A percentile compares a stretch with the other conserved stretches of the same genome.
These are phyloP conservation scores for Trichechus manatus DNA, from an alignment of 2,113 vertebrate species.

Conservation along the genomic window DNA sequence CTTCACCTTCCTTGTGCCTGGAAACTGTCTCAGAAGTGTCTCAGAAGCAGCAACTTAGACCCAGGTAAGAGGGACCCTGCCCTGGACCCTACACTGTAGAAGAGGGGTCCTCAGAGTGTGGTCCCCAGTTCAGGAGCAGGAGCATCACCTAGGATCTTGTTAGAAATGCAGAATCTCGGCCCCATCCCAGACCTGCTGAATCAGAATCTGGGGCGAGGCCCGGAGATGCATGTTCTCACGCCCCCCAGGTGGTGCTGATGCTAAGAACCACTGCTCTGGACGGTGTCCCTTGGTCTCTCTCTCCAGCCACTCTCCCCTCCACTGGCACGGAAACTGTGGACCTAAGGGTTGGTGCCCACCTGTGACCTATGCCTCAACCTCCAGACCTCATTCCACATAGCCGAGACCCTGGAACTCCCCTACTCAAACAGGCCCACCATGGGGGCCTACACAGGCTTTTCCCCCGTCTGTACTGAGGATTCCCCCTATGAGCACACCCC, in stretches of 20 bases:
- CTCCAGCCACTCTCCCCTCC: not conserved
- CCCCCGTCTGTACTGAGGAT: not conserved
- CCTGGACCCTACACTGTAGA: not conserved
- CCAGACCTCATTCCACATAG: not conserved
- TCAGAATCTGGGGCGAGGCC: not conserved
- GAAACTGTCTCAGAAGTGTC: not conserved
- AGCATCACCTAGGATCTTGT: too few species aligned
- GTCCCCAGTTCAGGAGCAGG: not conserved
- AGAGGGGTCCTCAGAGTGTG: not conserved
- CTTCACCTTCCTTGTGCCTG: rapidly evolving
- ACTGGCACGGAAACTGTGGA: not conserved
- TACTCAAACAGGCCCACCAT: rapidly evolving
- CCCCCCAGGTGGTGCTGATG: not conserved
- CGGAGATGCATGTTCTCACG: not conserved
- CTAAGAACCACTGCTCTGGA: not conserved
- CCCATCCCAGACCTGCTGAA: not conserved
- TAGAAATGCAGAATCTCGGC: not conserved
- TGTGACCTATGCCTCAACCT: rapidly evolving
- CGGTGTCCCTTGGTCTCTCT: too few species aligned
- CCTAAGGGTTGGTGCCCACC: too few species aligned
- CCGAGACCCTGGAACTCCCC: not conserved
- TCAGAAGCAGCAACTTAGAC: not conserved
- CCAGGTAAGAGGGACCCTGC: not conserved
- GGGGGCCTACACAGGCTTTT: not conserved
- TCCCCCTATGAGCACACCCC: rapidly evolving